Percentiles rank a stretch among this genome's conserved stretches.
Conservation (phyloP, 2,888 invertebrate genomes). For the Oxystoma pomonae region DNA sequence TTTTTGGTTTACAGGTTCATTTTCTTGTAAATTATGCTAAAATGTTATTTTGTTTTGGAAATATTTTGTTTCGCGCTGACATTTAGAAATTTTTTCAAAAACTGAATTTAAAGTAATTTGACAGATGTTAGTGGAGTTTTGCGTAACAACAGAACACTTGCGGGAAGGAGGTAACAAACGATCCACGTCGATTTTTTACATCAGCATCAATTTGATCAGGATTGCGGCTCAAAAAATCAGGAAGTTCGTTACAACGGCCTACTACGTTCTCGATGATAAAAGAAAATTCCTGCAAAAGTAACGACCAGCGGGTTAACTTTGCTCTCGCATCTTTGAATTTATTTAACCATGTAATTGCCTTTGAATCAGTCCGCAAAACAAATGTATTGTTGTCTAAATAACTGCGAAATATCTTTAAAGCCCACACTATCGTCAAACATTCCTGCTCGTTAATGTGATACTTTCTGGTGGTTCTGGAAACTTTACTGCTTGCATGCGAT, state of each 20-base stretch:
- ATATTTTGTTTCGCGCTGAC: too few relatives aligned
- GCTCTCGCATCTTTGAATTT: constrained; percentile 11
- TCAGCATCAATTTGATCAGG: not conserved
- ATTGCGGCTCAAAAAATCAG: constrained; percentile 22
- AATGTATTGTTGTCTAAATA: constrained; percentile 1
- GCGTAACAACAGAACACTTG: too few relatives aligned
- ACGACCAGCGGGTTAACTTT: constrained; percentile 18
- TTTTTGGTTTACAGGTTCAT: too few relatives aligned
- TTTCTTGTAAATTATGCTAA: too few relatives aligned
- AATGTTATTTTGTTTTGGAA: too few relatives aligned
- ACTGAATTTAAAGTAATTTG: too few relatives aligned
- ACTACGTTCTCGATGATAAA: too few relatives aligned
- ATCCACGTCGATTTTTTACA: too few relatives aligned
- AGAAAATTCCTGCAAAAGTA: too few relatives aligned
- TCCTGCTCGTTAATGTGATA: constrained; percentile 12
- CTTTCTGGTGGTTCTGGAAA: not conserved
- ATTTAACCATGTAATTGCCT: constrained; percentile 14
- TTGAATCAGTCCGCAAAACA: constrained; percentile 3
- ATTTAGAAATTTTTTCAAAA: too few relatives aligned
- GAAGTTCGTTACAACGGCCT: constrained; percentile 20
- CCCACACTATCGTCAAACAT: constrained; percentile 4
- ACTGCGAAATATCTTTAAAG: not conserved
- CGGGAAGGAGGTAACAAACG: too few relatives aligned
- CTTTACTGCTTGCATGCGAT: not conserved
- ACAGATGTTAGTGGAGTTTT: too few relatives aligned